Evolutionary conservation across 2,113 vertebrate species (phyloP).

Genomic region (Petrocephalus microphthalmus): DNA sequence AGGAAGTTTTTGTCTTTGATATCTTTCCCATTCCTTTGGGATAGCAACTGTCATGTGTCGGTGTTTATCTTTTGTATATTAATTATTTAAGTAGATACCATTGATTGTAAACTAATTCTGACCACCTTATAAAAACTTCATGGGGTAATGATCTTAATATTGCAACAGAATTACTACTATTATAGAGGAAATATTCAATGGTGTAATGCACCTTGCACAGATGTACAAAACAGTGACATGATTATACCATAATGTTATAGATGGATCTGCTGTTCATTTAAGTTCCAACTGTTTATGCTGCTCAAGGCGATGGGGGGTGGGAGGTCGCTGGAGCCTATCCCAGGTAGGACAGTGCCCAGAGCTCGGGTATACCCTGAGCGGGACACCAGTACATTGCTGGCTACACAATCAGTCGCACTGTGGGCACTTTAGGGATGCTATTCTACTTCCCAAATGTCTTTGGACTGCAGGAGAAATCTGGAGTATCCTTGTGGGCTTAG

Average conservation of each 20-base stretch:
- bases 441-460: not conserved
- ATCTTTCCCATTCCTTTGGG: not conserved
- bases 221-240: not conserved
- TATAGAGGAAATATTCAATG: not conserved
- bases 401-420: not conserved
- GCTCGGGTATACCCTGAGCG: not conserved
- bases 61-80: not conserved
- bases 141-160: not conserved
- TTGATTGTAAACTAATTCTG: not conserved
- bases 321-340: not conserved
- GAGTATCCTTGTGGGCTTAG: not conserved
- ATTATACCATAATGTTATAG: not conserved
- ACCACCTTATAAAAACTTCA: not conserved
- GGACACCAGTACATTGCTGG: not conserved
- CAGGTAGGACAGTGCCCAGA: not conserved
- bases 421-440: not conserved
- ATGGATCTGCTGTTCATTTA: not conserved
- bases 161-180: not conserved
- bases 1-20: not conserved
- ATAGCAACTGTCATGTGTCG: not conserved
- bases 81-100: not conserved
- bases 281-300: not conserved
- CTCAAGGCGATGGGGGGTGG: not conserved
- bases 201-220: not conserved
- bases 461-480: not conserved